A percentile compares a stretch with the other conserved stretches of the same genome.
Evolutionary conservation across 2,113 vertebrate genomes (phyloP).

Genomic region (Scopus umbretta): DNA sequence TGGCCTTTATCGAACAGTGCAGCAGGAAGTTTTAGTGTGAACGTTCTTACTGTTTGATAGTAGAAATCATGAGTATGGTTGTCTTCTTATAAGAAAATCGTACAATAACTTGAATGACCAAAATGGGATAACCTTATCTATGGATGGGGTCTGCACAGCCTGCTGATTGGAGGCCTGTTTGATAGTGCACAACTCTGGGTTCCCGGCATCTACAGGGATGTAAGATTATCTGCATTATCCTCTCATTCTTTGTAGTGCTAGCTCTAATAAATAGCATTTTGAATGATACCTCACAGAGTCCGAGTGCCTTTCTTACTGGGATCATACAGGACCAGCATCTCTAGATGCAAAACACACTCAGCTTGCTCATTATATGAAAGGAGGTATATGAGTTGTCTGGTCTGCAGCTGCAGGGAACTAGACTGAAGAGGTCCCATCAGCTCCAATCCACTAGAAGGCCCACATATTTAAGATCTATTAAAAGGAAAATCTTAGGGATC

Average conservation of each 20-base stretch:
- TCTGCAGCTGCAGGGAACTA: not conserved
- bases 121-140: not conserved
- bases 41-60: not conserved
- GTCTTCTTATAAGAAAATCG: not conserved
- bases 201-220: not conserved
- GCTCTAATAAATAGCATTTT: not conserved
- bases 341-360: not conserved
- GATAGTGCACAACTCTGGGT: rapidly evolving
- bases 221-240: not conserved
- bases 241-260: not conserved
- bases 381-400: not conserved
- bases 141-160: not conserved
- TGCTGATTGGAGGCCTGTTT: not conserved
- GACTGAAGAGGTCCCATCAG: not conserved
- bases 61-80: not conserved
- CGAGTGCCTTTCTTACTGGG: not conserved
- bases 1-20: not conserved
- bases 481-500: not conserved
- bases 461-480: not conserved
- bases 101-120: not conserved
- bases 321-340: not conserved
- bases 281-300: not conserved
- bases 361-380: not conserved
- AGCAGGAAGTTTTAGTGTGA: not conserved
- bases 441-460: not conserved